A percentile compares a stretch with the other conserved stretches of the same genome.
Conservation (phyloP, 2,888 invertebrate species). For the Lasioglossum figueresi region DNA sequence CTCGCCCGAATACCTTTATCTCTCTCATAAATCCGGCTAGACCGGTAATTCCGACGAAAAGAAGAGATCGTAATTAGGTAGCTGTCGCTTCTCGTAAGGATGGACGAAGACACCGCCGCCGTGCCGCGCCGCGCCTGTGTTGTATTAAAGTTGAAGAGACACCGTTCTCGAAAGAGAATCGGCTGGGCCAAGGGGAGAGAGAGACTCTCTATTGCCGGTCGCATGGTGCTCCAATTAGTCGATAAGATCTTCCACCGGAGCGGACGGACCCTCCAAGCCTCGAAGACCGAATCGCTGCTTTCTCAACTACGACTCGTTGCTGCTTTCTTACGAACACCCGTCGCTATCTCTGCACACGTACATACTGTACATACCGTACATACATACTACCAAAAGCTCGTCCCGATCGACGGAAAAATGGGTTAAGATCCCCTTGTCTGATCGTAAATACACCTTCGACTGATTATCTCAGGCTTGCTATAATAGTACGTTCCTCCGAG, state of each 20-base stretch:
- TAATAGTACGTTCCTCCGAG: neutral
- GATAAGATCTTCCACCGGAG: constrained; percentile 67
- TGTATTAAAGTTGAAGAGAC: constrained; percentile 67
- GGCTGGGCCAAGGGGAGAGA: constrained; percentile 12
- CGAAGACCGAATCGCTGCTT: constrained; percentile 45
- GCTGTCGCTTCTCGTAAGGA: constrained; percentile 62
- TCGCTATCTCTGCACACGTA: neutral
- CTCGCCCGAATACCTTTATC: constrained; percentile 36
- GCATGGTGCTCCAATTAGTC: constrained; percentile 72
- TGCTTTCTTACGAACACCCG: constrained; percentile 34
- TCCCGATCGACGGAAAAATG: constrained; percentile 23
- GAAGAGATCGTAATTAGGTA: constrained; percentile 70
- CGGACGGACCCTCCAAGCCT: constrained; percentile 46
- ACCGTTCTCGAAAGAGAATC: constrained; percentile 51
- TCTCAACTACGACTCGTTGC: constrained; percentile 33
- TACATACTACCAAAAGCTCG: neutral
- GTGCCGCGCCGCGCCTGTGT: constrained; percentile 38
- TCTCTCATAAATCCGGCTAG: constrained; percentile 40
- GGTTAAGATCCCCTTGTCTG: constrained; percentile 26
- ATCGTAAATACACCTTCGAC: constrained; percentile 29
- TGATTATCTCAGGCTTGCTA: constrained; percentile 10
- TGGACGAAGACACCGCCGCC: constrained; percentile 51
- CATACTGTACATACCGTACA: neutral
- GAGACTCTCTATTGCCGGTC: constrained; percentile 62
- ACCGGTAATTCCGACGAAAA: constrained; percentile 58